Base-by-base conservation (phyloP, 2,113 vertebrate species). In the Cromileptes altivelis region DNA sequence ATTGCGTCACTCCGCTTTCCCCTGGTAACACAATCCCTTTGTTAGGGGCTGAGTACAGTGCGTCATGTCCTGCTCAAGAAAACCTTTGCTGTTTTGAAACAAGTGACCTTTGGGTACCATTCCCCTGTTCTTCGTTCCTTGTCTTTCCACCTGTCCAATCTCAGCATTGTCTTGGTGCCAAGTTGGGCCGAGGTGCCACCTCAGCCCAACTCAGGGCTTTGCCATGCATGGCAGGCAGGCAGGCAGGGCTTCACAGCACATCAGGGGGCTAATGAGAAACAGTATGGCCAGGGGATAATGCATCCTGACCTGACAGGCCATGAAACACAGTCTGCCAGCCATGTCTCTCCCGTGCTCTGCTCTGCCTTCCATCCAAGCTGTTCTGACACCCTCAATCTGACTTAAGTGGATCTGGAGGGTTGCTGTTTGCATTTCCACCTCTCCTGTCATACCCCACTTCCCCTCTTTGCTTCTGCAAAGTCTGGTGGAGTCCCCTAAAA, bases 181-280 rank as follows among this genome's bases (percentile, higher is more conserved):
- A 45, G 0, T n/a, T 56, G 64, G 67, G 64, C 30, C 75, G 0
- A 71, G 56, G 79, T 79, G 27, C 47, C 82, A 74, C 64, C 45
- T 90, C 52, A 30, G 55, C 65, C 78, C 19, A 21, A 67, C 47
- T 65, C 55, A 14, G 52, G 80, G 65, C 40, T 70, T 79, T 49
- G 21, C 55, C 2, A 6, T 63, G 70, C 62, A 25, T 63, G 76
- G 69, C 75, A 85, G 81, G 47, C 76, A 71, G 37, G 71, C 56
- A 52, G 73, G 62, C 56, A 67, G 74, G 64, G 58, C 78, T 85
- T 87, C 89, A 30, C 82, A 52, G 80, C 90, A 60, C 92, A 92
- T 90, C 90, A 64, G 89, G 93, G 88, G 93, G 91, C 88, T 93
- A 93, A 94, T 93, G 88, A 94, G 85, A 92, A 91, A 87, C 84